Conservation (phyloP, 2,113 vertebrate species). For the Dipodomys merriami region DNA sequence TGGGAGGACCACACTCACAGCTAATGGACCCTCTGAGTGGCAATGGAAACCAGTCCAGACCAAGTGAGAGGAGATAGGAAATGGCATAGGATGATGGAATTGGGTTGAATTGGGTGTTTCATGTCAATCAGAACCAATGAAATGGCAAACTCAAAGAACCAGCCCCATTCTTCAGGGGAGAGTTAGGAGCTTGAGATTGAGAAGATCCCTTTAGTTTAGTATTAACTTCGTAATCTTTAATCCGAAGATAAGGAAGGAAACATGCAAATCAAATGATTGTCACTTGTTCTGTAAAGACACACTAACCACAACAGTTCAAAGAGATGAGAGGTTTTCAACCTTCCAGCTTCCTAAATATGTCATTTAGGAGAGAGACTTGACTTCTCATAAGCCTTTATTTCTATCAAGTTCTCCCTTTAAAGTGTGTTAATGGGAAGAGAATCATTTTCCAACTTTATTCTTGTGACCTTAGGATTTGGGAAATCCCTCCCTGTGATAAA, state of each 20-base stretch:
- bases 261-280: neutral
- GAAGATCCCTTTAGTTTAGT: neutral
- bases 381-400: neutral
- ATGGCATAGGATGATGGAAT: neutral
- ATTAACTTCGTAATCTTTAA: neutral
- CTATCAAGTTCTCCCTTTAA: slow-evolving; percentile 3
- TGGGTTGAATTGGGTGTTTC: neutral
- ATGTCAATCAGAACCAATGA: neutral
- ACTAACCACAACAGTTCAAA: neutral
- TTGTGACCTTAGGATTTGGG: neutral
- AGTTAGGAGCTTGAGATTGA: no score
- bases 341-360: neutral
- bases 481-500: neutral
- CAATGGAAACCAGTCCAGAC: neutral
- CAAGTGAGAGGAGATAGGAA: neutral
- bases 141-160: neutral
- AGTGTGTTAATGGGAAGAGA: neutral
- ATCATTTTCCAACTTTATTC: neutral
- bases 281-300: neutral
- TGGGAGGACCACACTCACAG: rapidly evolving
- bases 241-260: neutral
- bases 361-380: neutral
- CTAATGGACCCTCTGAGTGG: neutral
- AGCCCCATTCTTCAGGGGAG: no score
- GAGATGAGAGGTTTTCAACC: neutral